Conservation (phyloP, 2,888 invertebrate species). For the Microplitis deprimator region DNA sequence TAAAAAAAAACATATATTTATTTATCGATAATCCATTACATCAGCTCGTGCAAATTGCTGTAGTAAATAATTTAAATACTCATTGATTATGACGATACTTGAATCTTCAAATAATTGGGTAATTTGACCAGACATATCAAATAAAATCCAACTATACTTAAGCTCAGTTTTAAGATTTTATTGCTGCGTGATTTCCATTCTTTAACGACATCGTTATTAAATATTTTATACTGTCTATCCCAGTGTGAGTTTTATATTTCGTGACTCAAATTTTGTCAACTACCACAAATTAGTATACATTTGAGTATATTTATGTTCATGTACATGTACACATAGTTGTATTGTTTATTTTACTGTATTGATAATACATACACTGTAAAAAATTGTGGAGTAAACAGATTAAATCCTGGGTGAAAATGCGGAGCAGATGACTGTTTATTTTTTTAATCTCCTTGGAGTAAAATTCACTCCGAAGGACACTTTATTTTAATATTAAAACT, state of each 20-base stretch:
- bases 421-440: too few species aligned
- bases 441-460: too few species aligned
- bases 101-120: not conserved
- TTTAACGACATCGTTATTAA: not conserved
- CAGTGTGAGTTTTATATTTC: not conserved
- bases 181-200: not conserved
- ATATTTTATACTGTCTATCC: not conserved
- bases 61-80: too few species aligned
- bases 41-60: too few species aligned
- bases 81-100: too few species aligned
- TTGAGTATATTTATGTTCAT: not conserved
- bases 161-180: not conserved
- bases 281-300: not conserved
- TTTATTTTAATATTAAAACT: too few species aligned
- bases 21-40: too few species aligned
- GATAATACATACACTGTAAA: too few species aligned
- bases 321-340: not conserved
- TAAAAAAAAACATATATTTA: too few species aligned
- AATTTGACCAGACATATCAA: not conserved
- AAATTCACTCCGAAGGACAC: too few species aligned
- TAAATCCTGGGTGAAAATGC: too few species aligned
- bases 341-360: not conserved
- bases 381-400: too few species aligned
- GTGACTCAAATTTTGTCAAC: not conserved
- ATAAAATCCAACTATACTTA: not conserved